A percentile compares a stretch with the other conserved stretches of the same genome.
Evolutionary conservation across 2,113 vertebrate species (phyloP).

Genomic region (Anolis carolinensis): DNA sequence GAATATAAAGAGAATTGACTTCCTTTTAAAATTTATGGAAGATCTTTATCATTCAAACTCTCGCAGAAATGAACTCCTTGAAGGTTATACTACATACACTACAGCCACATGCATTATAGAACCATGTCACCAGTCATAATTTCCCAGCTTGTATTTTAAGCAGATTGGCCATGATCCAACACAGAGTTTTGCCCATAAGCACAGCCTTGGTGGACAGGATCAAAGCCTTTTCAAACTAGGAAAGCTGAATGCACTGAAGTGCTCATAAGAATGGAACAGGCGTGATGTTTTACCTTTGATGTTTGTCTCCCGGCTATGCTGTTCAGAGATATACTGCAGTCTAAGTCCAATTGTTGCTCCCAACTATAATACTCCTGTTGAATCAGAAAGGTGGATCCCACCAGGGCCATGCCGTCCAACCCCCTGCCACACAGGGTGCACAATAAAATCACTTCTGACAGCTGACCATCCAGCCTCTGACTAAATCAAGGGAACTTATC

Average conservation of each 20-base stretch:
- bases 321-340: neutral
- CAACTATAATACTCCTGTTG: too few species aligned
- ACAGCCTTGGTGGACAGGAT: neutral
- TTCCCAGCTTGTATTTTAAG: constrained; percentile 40
- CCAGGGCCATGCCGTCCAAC: too few species aligned
- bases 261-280: neutral
- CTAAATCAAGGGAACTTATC: too few species aligned
- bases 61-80: constrained; percentile 56
- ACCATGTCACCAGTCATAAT: neutral
- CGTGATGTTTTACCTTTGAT: neutral
- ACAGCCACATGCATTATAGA: constrained; percentile 23
- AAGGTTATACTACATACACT: constrained; percentile 28
- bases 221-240: neutral
- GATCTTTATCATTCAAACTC: constrained; percentile 64
- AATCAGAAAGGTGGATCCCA: too few species aligned
- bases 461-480: too few species aligned
- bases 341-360: too few species aligned
- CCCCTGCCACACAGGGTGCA: too few species aligned
- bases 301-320: neutral
- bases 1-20: constrained; percentile 48
- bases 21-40: constrained; percentile 57
- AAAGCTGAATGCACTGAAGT: neutral
- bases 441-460: too few species aligned
- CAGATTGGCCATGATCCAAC: neutral
- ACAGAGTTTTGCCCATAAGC: neutral